Conservation (phyloP, 2,888 invertebrate species). For the Conomelus anceps region DNA sequence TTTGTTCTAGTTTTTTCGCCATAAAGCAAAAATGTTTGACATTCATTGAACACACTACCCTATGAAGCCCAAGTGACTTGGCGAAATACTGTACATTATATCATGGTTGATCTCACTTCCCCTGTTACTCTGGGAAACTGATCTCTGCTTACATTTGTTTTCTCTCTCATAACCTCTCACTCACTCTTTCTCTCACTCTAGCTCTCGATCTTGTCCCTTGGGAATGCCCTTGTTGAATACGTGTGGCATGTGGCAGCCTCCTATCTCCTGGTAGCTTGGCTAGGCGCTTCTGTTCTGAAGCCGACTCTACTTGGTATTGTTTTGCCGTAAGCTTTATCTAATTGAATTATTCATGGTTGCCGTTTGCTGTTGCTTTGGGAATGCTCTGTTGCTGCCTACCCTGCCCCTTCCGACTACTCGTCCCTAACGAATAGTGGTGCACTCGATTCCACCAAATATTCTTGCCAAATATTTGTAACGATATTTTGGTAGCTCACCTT, state of each 20-base stretch:
- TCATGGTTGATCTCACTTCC: not conserved
- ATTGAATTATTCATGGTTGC: not conserved
- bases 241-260: not conserved
- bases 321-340: not conserved
- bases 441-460: not conserved
- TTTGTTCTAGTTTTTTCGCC: too few relatives aligned
- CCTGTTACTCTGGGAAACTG: not conserved
- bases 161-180: too few relatives aligned
- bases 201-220: not conserved
- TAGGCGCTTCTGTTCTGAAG: too few relatives aligned
- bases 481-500: not conserved
- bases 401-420: not conserved
- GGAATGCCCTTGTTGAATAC: not conserved
- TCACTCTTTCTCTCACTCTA: not conserved
- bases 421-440: not conserved
- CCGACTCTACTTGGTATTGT: not conserved
- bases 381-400: not conserved
- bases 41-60: too few relatives aligned
- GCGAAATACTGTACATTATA: too few relatives aligned
- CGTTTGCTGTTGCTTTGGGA: not conserved
- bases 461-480: not conserved
- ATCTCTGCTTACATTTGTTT: too few relatives aligned
- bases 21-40: too few relatives aligned
- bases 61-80: too few relatives aligned
- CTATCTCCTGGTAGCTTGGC: not conserved